Evolutionary conservation across 2,888 invertebrate species (phyloP), one percentile per base, ranked within the genome.

Genomic region (Polydrusus pterygomalis): DNA sequence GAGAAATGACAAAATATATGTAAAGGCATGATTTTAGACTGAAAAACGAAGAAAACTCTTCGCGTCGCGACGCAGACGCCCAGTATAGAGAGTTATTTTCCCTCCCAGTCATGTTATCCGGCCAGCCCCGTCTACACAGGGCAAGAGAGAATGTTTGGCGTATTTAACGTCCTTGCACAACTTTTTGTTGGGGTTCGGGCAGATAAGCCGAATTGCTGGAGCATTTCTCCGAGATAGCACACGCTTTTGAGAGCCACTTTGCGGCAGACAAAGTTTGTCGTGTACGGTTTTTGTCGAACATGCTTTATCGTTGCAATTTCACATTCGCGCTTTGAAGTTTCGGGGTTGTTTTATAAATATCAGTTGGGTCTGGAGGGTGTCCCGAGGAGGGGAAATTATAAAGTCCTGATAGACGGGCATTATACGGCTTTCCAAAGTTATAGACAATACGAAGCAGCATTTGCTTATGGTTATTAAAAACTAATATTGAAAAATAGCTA

Each of bases 141-240:
- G 34, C 17, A 17, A 25, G 25, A 25, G 25, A 25, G 25, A 60
- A 60, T 38, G 38, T 38, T 60, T 38, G 11, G 58, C 58, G 58
- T 60, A 38, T 60, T 60, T 60, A 1, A 18, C 38, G 38, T 60
- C 58, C 38, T 38, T 34, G 38, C 38, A 15, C 17, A 38, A 34
- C 58, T 60, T 60, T 60, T 60, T 60, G 58, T 60, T 38, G 30
- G 18, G 38, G 38, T 38, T 38, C 58, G 38, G 58, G 58, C 58
- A 60, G 58, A 60, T 60, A 60, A 60, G 58, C 58, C 58, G n/a
- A 60, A 60, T 60, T 60, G 38, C 58, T 60, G 58, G 58, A n/a
- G 15, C 17, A 38, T 38, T 17, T 38, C 58, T 38, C 17, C 10
- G 58, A 60, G 58, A 60, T 60, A 60, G 18, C 58, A 60, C 58